Base-by-base conservation (phyloP, 1,140 invertebrate genomes). In the Heliothis subflexa region DNA sequence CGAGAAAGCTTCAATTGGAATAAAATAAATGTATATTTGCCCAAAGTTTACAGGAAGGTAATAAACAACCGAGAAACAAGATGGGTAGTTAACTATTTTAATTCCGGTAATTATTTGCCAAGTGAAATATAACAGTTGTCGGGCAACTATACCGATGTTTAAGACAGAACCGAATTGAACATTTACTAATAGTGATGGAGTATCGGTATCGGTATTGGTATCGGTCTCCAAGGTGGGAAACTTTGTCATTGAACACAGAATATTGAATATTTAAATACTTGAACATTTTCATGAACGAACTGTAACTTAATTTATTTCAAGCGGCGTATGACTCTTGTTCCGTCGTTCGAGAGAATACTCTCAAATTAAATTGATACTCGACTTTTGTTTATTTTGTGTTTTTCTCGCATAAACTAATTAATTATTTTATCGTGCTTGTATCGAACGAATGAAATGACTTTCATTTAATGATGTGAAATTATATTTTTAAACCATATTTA, bases 121-220 rank as follows among this genome's bases (percentile, higher is more conserved):
- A 72, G 40, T 61, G 55, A 76, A 76, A 64, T 28, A 76, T 54
- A 64, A 33, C 74, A 64, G 40, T 45, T 75, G 72, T 61, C 14
- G 72, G 21, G 3, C 52, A 9, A 14, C 47, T 49, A 14, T 28
- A 50, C 64, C 64, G 64, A 50, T 16, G 14, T 68, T 68, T 50
- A 59, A 47, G 40, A 49, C 40, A 21, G 33, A 55, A 61, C 21
- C 12, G 16, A 74, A 33, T 47, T 7, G 28, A 74, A 72, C 33
- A 9, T 3, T 68, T 4, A 50, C 61, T 64, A 55, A 40, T 72
- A 72, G 54, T 45, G 13, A 50, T 61, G 18, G 55, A 33, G 21
- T 59, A 47, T 74, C 40, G 52, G 40, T 73, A 14, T 16, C 61
- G 11, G 57, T 62, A 9, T 45, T 64, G 28, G n/a, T 40, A 45